Evolutionary conservation across 2,113 vertebrate species (phyloP).

Genomic region (Microcebus tavaratra): DNA sequence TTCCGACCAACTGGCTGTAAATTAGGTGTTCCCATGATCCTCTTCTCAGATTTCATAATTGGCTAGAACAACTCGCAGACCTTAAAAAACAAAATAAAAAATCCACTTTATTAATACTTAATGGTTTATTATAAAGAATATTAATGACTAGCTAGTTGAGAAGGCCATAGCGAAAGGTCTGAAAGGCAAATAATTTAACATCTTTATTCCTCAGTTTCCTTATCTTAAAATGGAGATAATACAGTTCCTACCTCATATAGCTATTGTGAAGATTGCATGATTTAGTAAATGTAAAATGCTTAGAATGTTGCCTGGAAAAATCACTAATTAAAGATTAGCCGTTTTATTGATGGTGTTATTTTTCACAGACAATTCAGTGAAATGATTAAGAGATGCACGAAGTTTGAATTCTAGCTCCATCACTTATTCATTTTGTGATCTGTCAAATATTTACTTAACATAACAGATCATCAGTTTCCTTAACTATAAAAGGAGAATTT

Average conservation of each 20-base stretch:
- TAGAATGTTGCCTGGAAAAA: neutral
- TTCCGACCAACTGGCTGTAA: neutral
- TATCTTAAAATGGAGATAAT: neutral
- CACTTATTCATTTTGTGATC: neutral
- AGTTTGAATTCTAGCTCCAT: neutral
- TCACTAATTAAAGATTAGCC: neutral
- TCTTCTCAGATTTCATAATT: neutral
- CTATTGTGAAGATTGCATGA: neutral
- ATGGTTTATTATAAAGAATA: neutral
- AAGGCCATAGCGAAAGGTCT: neutral
- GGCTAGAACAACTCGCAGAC: neutral
- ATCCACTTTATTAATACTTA: neutral
- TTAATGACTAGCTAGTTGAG: neutral
- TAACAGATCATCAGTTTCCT: neutral
- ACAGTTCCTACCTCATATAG: neutral
- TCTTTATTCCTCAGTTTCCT: neutral
- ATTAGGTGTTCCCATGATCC: neutral
- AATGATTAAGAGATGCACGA: neutral
- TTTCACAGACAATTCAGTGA: neutral
- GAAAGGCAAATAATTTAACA: neutral
- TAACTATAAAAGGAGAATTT: neutral
- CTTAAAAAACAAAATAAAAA: neutral
- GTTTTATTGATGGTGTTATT: neutral
- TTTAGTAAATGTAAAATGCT: neutral
- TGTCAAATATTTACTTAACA: neutral